phyloP scores from a whole-genome alignment of 2,113 vertebrate genomes.

The Pachypanchax playfairii region DNA sequence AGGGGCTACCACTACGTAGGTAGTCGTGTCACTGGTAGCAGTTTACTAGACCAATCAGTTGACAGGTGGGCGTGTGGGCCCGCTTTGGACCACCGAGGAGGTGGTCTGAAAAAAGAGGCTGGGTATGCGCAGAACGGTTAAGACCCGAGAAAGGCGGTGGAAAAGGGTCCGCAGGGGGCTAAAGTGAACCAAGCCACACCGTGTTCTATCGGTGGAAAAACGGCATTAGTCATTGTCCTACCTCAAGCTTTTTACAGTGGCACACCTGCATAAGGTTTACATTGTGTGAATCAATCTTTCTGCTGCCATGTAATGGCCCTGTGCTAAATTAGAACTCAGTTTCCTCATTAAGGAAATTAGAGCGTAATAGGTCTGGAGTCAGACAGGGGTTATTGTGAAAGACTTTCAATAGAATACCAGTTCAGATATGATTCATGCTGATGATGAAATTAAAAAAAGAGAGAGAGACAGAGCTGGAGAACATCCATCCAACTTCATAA shows the following conservation, averaged over 20 bases:
- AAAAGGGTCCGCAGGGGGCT: too few species aligned
- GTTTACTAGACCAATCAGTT: too few species aligned
- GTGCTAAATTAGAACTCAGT: conserved; percentile 48
- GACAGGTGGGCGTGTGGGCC: too few species aligned
- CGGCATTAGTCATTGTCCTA: too few species aligned
- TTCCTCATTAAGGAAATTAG: conserved; percentile 38
- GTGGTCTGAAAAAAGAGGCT: too few species aligned
- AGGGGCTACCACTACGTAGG: too few species aligned
- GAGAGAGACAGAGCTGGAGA: background rate
- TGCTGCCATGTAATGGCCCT: conserved; percentile 18
- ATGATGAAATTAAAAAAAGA: background rate
- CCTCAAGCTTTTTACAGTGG: conserved; percentile 26
- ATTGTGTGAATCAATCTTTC: conserved; percentile 42
- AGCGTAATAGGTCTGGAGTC: conserved; percentile 29
- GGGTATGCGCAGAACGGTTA: too few species aligned
- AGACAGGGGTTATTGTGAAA: conserved; percentile 15
- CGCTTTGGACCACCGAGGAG: too few species aligned
- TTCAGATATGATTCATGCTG: background rate
- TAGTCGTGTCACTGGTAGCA: too few species aligned
- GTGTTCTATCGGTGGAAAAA: too few species aligned
- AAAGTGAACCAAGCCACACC: too few species aligned
- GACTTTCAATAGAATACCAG: background rate
- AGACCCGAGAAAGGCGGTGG: too few species aligned
- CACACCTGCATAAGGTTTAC: conserved; percentile 33
- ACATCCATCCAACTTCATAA: background rate